These are phyloP conservation scores for Branchipolynoe longqiensis DNA, from an alignment of 2,888 invertebrate genomes.

Conservation along the genomic window DNA sequence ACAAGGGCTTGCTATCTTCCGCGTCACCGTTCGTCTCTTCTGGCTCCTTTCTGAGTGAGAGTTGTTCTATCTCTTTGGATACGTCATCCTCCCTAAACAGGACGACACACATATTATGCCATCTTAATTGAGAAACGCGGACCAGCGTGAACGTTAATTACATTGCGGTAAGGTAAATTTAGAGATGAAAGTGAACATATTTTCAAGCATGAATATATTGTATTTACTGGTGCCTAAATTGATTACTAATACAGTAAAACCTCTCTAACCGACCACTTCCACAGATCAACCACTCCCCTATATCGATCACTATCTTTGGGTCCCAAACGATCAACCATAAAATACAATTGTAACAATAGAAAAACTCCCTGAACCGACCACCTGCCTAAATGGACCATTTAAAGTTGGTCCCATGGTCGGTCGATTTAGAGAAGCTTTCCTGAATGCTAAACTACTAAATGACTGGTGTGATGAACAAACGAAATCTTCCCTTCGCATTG, in stretches of 20 bases:
- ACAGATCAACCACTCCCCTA: too few species aligned
- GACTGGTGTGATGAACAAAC: not conserved
- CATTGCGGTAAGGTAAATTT: too few species aligned
- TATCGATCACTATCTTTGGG: too few species aligned
- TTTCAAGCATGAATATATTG: not conserved
- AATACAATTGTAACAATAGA: too few species aligned
- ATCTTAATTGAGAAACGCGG: not conserved
- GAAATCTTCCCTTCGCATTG: not conserved
- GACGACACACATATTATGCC: not conserved
- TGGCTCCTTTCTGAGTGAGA: conserved; percentile 70
- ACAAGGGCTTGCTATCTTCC: conserved; percentile 57
- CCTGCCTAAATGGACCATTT: not conserved
- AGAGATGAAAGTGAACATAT: not conserved
- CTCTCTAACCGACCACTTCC: too few species aligned
- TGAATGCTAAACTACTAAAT: not conserved
- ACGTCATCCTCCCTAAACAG: conserved; percentile 73
- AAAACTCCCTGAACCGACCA: too few species aligned
- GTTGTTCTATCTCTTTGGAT: conserved; percentile 71
- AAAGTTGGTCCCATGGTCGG: too few species aligned
- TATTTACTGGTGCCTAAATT: too few species aligned
- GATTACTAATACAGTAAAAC: too few species aligned
- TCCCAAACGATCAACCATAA: too few species aligned
- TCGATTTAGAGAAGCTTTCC: too few species aligned
- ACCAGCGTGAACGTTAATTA: too few species aligned
- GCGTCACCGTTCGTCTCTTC: conserved; percentile 58